Evolutionary conservation across 2,797 vertebrate species (phyloP).

Genomic region (Thamnophis elegans): DNA sequence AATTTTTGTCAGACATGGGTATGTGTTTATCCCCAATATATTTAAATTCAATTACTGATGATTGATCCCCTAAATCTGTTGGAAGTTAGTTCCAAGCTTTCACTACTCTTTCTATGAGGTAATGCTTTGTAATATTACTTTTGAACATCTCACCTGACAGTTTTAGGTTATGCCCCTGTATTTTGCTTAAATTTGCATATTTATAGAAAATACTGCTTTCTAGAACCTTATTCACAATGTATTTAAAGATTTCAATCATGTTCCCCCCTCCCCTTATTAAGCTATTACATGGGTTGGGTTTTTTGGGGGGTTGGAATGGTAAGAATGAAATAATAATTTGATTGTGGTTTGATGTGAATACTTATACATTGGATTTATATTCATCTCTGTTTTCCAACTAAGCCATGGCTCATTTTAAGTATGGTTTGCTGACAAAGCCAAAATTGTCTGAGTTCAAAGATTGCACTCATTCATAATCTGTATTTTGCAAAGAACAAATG

Average conservation of each 20-base stretch:
- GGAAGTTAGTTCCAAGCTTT: not conserved
- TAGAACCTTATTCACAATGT: not conserved
- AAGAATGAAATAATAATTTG: not conserved
- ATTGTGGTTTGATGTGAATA: not conserved
- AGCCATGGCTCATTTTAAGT: not conserved
- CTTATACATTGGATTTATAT: not conserved
- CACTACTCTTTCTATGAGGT: not conserved
- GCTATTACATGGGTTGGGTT: not conserved
- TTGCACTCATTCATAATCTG: not conserved
- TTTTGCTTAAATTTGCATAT: not conserved
- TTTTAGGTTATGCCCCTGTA: not conserved
- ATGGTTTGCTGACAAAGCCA: not conserved
- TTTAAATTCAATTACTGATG: not conserved
- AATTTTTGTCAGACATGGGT: not conserved
- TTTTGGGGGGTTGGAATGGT: slow-evolving; percentile 34
- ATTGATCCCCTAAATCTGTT: not conserved
- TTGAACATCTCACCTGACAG: not conserved
- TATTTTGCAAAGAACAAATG: not conserved
- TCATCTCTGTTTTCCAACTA: not conserved
- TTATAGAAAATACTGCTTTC: not conserved
- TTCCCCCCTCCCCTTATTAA: not conserved
- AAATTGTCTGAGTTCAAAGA: not conserved
- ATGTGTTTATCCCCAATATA: not conserved
- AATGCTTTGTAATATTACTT: not conserved
- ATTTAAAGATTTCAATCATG: not conserved